phyloP scores from a whole-genome alignment of 2,888 invertebrate species.

The Drosophila mulleri region DNA sequence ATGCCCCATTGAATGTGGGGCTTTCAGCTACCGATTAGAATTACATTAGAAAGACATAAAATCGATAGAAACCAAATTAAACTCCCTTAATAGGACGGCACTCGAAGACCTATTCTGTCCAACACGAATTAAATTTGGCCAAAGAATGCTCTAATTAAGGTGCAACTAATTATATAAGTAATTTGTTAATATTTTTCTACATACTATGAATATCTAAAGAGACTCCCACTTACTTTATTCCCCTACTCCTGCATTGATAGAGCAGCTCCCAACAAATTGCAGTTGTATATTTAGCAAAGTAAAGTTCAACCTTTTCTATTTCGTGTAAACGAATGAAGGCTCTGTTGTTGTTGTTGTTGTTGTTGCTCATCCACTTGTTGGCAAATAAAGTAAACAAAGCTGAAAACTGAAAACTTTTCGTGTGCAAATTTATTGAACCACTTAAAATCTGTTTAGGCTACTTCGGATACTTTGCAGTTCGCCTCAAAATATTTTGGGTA shows the following conservation, averaged over 20 bases:
- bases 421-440: not conserved
- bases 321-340: not conserved
- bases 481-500: not conserved
- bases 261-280: not conserved
- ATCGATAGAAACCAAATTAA: constrained; percentile 55
- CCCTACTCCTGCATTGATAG: not conserved
- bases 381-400: not conserved
- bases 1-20: constrained; percentile 38
- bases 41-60: constrained; percentile 60
- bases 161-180: no score
- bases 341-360: no score
- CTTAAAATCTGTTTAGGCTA: constrained; percentile 1
- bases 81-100: constrained; percentile 11
- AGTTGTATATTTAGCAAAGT: not conserved
- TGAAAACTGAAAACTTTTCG: constrained; percentile 8
- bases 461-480: not conserved
- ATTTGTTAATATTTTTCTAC: no score
- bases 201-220: no score
- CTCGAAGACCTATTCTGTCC: constrained; percentile 18
- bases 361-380: not conserved
- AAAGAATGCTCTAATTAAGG: constrained; percentile 8
- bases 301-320: not conserved
- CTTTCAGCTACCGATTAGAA: constrained; percentile 29
- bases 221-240: no score
- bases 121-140: constrained; percentile 3